These are phyloP conservation scores for Nannobrachium achirus DNA, from an alignment of 2,113 vertebrate genomes.

Conservation along the genomic window DNA sequence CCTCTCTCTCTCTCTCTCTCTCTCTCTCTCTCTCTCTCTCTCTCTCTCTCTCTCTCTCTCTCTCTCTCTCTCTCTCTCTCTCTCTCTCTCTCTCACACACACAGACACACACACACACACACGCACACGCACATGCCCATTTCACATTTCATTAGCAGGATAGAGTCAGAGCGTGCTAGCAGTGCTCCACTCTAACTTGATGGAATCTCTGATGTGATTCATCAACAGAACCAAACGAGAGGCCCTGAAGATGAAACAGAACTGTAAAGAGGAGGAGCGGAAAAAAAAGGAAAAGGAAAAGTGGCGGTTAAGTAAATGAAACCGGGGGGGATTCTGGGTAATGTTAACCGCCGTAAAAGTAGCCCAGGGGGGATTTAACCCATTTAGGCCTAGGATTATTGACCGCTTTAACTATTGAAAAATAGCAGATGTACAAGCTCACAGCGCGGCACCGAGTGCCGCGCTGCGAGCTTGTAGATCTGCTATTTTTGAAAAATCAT, in stretches of 20 bases:
- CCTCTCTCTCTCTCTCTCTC: neutral
- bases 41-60: slow-evolving; percentile 23
- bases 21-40: neutral
- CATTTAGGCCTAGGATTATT: no score
- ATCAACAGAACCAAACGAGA: slow-evolving; percentile 7
- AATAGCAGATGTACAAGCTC: no score
- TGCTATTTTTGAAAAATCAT: no score
- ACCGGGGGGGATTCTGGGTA: neutral
- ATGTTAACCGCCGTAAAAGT: slow-evolving; percentile 25
- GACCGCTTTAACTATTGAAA: no score
- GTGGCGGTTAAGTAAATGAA: slow-evolving; percentile 22
- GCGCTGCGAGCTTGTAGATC: no score
- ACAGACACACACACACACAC: slow-evolving; percentile 51
- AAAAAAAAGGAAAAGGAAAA: neutral
- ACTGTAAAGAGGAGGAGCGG: slow-evolving; percentile 19
- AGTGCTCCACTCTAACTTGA: slow-evolving; percentile 8
- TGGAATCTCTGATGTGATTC: slow-evolving; percentile 42
- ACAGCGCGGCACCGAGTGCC: no score
- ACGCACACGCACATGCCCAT: slow-evolving; percentile 65
- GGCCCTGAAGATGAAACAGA: slow-evolving; percentile 44
- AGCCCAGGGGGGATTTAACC: slow-evolving; percentile 33
- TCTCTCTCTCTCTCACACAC: neutral
- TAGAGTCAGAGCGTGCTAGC: slow-evolving; percentile 56
- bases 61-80: slow-evolving; percentile 10
- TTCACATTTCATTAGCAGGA: slow-evolving; percentile 71